A percentile compares a stretch with the other conserved stretches of the same genome.
phyloP scores from a whole-genome alignment of 2,797 vertebrate genomes.

The Gallinago nigripennis region DNA sequence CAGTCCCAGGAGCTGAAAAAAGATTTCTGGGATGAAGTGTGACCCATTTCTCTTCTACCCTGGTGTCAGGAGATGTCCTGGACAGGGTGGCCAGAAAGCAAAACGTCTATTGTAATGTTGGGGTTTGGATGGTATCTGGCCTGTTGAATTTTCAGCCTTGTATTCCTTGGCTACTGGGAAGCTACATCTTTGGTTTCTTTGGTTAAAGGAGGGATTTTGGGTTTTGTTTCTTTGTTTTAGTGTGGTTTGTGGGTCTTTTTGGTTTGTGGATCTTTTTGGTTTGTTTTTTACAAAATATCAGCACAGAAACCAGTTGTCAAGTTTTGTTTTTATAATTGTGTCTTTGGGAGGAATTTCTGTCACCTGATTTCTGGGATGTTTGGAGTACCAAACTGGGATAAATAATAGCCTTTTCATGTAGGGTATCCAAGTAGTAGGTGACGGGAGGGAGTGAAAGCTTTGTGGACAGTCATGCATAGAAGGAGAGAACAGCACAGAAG shows the following conservation, averaged over 20 bases:
- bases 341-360: neutral
- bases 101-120: neutral
- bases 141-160: neutral
- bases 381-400: neutral
- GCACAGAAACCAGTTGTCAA: neutral
- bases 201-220: neutral
- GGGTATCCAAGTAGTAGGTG: rapidly evolving
- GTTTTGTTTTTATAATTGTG: neutral
- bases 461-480: neutral
- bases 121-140: neutral
- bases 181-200: neutral
- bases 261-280: too few species aligned
- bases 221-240: neutral
- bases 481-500: neutral
- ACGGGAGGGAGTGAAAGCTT: neutral
- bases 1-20: neutral
- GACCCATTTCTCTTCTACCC: neutral
- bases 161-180: neutral
- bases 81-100: neutral
- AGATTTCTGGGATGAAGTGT: neutral
- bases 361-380: neutral
- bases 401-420: neutral
- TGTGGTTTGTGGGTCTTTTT: too few species aligned
- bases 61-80: neutral
- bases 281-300: neutral